Evolutionary conservation across 2,113 vertebrate genomes (phyloP), one percentile per base, ranked within the genome.

Genomic region (Suncus etruscus): DNA sequence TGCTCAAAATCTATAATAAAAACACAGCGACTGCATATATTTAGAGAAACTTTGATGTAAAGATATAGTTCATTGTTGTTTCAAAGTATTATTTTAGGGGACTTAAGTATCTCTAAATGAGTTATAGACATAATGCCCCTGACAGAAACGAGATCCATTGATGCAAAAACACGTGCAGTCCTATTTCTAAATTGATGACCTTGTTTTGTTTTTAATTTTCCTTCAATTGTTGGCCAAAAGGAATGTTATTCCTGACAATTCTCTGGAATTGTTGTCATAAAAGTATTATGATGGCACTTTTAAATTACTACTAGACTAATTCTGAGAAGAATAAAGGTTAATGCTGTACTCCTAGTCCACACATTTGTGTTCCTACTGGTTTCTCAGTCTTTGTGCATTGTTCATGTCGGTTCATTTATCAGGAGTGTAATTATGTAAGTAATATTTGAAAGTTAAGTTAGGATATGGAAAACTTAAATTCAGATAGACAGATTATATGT

Each of bases 11-110:
- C 32, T 69, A 32, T 16, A 80, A 89, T 65, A 77, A 92, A 93
- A 80, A 86, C 18, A 29, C 12, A 69, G 11, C 2, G 18, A 15
- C 4, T 50, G 1, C 12, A 0, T 58, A 29, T 76, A 73, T 80
- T 73, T 15, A 39, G 66, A 85, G 48, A 58, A 83, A 87, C 65
- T 92, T 58, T 90, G 61, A 78, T 48, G 58, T 80, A 77, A 89
- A 77, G n/a, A 20, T 20, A 3, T 24, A n/a, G 1, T 85, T 63
- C 27, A 20, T 24, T 92, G 89, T 25, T 89, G 68, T 87, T 85
- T 82, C 47, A 32, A 32, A 73, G 14, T 61, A 50, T 68, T n/a
- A 54, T 91, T 61, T 22, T 31, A 65, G 66, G 27, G 7, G 12
- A 51, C 8, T 48, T 77, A 25, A 22, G 8, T 54, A 11, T 90